A percentile compares a stretch with the other conserved stretches of the same genome.
Evolutionary conservation across 37 sponge, comb jelly and placozoan species (phyloP).

Genomic region (Bolinopsis microptera): DNA sequence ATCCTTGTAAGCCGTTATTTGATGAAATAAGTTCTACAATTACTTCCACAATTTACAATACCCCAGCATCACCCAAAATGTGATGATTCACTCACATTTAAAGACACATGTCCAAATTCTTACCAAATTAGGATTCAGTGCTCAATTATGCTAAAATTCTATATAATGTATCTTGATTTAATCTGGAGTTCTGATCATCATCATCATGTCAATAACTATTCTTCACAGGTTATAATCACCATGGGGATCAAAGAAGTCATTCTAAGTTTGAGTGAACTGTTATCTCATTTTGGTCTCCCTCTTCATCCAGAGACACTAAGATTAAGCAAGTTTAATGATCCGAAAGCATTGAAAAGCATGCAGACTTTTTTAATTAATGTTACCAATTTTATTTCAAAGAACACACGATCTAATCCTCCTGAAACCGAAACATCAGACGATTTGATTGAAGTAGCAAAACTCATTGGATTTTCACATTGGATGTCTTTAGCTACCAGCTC

Average conservation of each 20-base stretch:
- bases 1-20: no score
- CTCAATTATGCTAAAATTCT: no score
- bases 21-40: no score
- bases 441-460: not conserved
- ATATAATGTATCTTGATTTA: no score
- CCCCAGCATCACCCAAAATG: no score
- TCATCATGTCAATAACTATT: no score
- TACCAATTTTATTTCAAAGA: not conserved
- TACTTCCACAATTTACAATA: no score
- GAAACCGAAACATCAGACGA: not conserved
- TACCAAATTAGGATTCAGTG: no score
- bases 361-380: not conserved
- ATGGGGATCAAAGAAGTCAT: constrained; percentile 61
- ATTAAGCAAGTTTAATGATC: constrained; percentile 36
- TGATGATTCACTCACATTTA: no score
- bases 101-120: no score
- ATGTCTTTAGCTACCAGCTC: not conserved
- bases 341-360: not conserved
- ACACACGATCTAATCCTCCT: not conserved
- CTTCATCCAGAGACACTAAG: constrained; percentile 34
- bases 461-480: constrained; percentile 10
- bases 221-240: not conserved
- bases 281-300: not conserved
- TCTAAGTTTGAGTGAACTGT: not conserved
- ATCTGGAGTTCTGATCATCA: no score